These are phyloP conservation scores for Neosilurus mollespiculum DNA, from an alignment of 2,797 vertebrate genomes.

Conservation along the genomic window DNA sequence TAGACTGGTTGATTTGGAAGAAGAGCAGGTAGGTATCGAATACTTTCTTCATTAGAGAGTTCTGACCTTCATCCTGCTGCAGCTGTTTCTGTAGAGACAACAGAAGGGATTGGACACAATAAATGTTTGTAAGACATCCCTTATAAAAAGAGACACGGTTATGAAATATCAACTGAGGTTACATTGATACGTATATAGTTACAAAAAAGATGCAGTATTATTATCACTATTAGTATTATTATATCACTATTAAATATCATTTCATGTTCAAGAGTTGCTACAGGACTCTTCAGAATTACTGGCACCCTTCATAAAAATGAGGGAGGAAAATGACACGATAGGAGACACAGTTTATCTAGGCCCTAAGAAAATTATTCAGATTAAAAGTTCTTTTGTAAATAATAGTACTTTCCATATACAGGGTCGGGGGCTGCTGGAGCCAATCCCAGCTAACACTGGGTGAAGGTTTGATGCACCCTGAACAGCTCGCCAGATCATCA, in stretches of 20 bases:
- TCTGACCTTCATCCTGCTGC: slow-evolving; percentile 90
- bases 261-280: background rate
- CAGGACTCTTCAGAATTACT: no score
- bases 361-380: background rate
- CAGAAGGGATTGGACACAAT: background rate
- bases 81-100: slow-evolving; percentile 81
- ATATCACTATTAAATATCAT: background rate
- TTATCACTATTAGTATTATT: no score
- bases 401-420: background rate
- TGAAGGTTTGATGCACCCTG: no score
- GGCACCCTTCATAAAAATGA: background rate
- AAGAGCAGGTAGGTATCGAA: slow-evolving; percentile 97
- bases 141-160: background rate
- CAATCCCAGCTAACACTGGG: no score
- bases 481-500: no score
- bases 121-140: background rate
- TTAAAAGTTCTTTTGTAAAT: background rate
- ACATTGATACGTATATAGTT: no score
- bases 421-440: no score
- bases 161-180: background rate
- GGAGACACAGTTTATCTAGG: background rate
- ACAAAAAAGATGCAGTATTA: background rate
- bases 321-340: background rate
- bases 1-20: slow-evolving; percentile 97
- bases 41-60: slow-evolving; percentile 92